Evolutionary conservation across 1,140 invertebrate genomes (phyloP).

Genomic region (Aphelinus atriplicis): DNA sequence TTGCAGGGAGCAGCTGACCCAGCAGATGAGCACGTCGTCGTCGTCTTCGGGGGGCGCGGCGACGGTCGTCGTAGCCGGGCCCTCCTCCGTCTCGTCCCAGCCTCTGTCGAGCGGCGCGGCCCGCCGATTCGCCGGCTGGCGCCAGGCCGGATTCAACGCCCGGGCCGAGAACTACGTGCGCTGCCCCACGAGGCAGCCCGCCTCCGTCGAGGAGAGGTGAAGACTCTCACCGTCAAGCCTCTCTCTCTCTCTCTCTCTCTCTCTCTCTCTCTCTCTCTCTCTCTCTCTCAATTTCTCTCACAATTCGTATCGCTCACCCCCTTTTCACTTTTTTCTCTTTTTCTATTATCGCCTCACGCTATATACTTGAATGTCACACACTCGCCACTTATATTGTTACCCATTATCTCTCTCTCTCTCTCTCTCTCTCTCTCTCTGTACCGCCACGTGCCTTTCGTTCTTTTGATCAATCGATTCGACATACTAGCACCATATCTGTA

Average conservation of each 20-base stretch:
- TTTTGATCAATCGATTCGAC: too few species aligned
- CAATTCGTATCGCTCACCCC: too few species aligned
- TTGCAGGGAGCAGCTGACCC: conserved; percentile 7
- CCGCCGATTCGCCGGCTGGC: conserved; percentile 58
- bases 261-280: too few species aligned
- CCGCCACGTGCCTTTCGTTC: too few species aligned
- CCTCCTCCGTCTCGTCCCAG: conserved; percentile 47
- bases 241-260: too few species aligned
- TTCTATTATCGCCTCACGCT: too few species aligned
- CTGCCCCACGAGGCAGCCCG: conserved; percentile 59
- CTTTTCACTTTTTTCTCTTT: too few species aligned
- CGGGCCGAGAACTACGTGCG: conserved; percentile 55
- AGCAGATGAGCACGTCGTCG: not conserved
- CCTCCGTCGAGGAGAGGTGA: conserved; percentile 63
- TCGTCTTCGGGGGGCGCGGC: not conserved
- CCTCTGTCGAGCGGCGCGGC: conserved; percentile 48
- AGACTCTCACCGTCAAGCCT: conserved; percentile 4
- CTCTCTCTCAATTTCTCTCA: too few species aligned
- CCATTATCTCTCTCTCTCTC: too few species aligned
- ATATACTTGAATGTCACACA: too few species aligned
- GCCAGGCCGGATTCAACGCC: conserved; percentile 27
- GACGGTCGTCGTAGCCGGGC: conserved; percentile 13
- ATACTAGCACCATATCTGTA: too few species aligned
- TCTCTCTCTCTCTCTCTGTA: not conserved
- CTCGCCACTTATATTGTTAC: too few species aligned